phyloP scores from a whole-genome alignment of 1,140 invertebrate species.

The Scaptomyza hsui region DNA sequence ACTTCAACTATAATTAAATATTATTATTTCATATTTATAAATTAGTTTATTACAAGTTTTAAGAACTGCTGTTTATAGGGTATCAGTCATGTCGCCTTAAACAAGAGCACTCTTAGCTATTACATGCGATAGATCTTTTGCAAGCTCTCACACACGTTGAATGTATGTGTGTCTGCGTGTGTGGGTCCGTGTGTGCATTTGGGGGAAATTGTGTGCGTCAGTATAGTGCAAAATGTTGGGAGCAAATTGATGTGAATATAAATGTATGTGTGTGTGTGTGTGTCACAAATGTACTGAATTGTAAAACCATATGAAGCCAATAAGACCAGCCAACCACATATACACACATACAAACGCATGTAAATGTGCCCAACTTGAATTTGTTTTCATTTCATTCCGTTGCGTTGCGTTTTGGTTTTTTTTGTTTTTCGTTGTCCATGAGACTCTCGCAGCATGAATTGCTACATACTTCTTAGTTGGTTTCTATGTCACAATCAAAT shows the following conservation, averaged over 20 bases:
- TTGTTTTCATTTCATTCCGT: slow-evolving; percentile 64
- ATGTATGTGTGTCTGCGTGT: slow-evolving; percentile 3
- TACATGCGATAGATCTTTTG: slow-evolving; percentile 49
- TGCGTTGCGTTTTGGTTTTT: not conserved
- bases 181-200: slow-evolving; percentile 19
- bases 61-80: not conserved
- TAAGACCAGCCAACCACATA: slow-evolving; percentile 29
- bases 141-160: slow-evolving; percentile 20
- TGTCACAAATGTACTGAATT: slow-evolving; percentile 55
- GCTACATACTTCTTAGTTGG: slow-evolving; percentile 81
- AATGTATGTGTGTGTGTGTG: slow-evolving; percentile 3
- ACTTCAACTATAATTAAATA: too few relatives aligned
- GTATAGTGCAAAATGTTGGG: slow-evolving; percentile 19
- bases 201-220: slow-evolving; percentile 37
- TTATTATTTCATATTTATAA: too few relatives aligned
- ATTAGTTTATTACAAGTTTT: too few relatives aligned
- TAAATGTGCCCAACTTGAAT: slow-evolving; percentile 52
- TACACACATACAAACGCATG: slow-evolving; percentile 3
- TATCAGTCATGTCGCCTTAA: not conserved
- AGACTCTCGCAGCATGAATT: slow-evolving; percentile 61
- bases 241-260: not conserved
- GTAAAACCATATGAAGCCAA: slow-evolving; percentile 51
- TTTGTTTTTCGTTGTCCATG: slow-evolving; percentile 51
- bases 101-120: slow-evolving; percentile 2
- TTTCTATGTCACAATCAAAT: slow-evolving; percentile 79